phyloP scores from a whole-genome alignment of 2,797 vertebrate species.

The Pseudomugil tenellus region DNA sequence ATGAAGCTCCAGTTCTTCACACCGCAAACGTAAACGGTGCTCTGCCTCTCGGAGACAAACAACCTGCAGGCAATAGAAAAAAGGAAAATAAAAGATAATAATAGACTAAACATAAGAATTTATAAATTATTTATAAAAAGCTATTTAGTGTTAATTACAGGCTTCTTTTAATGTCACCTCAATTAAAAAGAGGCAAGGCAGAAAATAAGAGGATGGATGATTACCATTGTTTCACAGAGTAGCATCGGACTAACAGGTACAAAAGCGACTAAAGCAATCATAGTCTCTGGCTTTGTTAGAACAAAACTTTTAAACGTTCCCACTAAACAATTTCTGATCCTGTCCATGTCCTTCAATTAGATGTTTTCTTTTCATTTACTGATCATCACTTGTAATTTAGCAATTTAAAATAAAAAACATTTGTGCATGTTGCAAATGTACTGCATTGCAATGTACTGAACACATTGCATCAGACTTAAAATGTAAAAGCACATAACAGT shows the following conservation, averaged over 20 bases:
- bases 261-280: not conserved
- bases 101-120: not conserved
- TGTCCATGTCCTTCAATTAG: no score
- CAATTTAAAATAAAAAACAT: no score
- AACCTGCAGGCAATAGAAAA: conserved; percentile 79
- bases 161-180: not conserved
- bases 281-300: not conserved
- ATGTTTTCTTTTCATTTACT: no score
- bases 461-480: not conserved
- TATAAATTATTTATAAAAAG: not conserved
- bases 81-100: not conserved
- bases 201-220: not conserved
- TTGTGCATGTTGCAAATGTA: no score
- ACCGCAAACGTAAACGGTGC: conserved; percentile 79
- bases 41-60: conserved; percentile 85
- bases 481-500: not conserved
- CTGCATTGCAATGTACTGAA: not conserved
- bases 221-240: not conserved
- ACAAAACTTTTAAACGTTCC: not conserved
- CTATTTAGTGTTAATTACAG: not conserved
- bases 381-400: no score
- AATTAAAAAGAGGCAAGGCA: not conserved
- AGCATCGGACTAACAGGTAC: not conserved
- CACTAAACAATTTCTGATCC: not conserved
- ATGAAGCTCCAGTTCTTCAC: conserved; percentile 86